These are phyloP conservation scores for Micromesistius poutassou DNA, from an alignment of 2,797 vertebrate genomes.

Conservation along the genomic window DNA sequence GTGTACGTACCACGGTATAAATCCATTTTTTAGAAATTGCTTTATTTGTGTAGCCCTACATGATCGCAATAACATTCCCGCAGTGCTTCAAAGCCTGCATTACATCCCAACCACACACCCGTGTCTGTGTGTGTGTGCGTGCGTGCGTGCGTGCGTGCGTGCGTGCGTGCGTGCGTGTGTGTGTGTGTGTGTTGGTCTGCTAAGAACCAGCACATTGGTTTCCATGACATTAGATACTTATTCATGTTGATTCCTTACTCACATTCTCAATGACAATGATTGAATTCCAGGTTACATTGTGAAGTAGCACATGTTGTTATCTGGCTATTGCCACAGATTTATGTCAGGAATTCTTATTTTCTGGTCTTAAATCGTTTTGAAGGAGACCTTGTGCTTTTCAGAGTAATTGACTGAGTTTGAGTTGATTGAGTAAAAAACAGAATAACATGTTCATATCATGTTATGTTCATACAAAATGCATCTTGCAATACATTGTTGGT, in stretches of 20 bases:
- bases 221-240: too few relatives aligned
- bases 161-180: too few relatives aligned
- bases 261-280: slow-evolving; percentile 14
- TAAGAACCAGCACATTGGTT: too few relatives aligned
- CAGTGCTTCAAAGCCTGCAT: not conserved
- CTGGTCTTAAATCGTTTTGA: slow-evolving; percentile 54
- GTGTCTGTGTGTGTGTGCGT: too few relatives aligned
- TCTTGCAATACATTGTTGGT: not conserved
- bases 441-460: not conserved
- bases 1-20: not conserved
- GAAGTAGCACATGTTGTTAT: slow-evolving; percentile 41
- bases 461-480: not conserved
- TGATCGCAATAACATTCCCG: not conserved
- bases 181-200: not conserved
- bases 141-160: too few relatives aligned
- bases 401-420: too few relatives aligned
- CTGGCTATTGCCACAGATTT: too few relatives aligned
- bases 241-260: too few relatives aligned
- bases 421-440: too few relatives aligned
- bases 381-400: slow-evolving; percentile 46
- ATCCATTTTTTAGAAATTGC: not conserved
- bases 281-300: slow-evolving; percentile 45
- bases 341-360: slow-evolving; percentile 50
- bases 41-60: not conserved
- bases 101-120: not conserved